Conservation (phyloP, 2,888 invertebrate genomes). For the Onchidella celtica region DNA sequence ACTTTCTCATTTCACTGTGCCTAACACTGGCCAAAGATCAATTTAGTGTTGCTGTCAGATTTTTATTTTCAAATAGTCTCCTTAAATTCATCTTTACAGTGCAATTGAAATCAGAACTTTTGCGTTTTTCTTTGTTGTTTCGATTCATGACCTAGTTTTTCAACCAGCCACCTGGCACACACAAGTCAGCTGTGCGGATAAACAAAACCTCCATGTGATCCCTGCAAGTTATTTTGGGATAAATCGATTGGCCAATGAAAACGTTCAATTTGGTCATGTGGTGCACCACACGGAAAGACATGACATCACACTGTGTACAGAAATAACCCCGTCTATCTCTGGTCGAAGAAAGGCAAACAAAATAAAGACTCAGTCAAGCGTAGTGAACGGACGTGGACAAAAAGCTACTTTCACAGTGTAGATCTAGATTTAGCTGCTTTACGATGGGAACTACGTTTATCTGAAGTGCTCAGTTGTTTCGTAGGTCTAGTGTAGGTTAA, state of each 20-base stretch:
- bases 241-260: conserved; percentile 48
- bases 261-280: conserved; percentile 54
- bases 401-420: not conserved
- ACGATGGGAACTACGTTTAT: not conserved
- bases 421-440: too few species aligned
- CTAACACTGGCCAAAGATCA: not conserved
- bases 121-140: not conserved
- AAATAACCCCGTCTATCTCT: conserved; percentile 20
- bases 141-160: not conserved
- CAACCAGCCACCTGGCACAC: not conserved
- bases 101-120: not conserved
- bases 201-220: conserved; percentile 66
- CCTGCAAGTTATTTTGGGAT: conserved; percentile 54
- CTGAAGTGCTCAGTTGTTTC: not conserved
- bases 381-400: not conserved
- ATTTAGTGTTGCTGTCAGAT: too few species aligned
- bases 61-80: too few species aligned
- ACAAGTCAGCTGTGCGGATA: conserved; percentile 62
- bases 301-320: conserved; percentile 25
- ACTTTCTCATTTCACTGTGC: not conserved
- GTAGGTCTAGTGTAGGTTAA: too few species aligned
- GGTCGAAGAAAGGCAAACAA: conserved; percentile 14
- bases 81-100: not conserved
- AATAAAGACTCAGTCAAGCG: conserved; percentile 34
- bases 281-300: conserved; percentile 3